Conservation (phyloP, 1,140 invertebrate genomes). For the Hyposmocoma kahamanoa region DNA sequence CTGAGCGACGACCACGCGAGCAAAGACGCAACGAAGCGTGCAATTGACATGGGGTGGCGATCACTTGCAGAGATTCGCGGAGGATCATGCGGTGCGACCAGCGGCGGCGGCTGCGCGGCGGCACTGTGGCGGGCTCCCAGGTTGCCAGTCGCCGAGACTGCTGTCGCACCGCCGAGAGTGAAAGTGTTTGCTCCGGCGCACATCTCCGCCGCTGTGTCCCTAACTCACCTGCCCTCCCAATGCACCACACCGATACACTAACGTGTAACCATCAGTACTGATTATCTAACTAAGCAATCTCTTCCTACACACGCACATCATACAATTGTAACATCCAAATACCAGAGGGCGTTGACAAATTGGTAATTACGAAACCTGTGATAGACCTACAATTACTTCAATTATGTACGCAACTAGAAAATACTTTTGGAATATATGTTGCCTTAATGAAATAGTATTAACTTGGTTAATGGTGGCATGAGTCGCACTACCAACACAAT, state of each 20-base stretch:
- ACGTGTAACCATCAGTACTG: background rate
- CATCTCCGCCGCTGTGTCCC: slow-evolving; percentile 33
- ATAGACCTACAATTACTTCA: too few relatives aligned
- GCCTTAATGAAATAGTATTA: too few relatives aligned
- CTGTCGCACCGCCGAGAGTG: slow-evolving; percentile 56
- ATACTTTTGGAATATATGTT: too few relatives aligned
- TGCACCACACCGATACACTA: background rate
- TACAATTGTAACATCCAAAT: too few relatives aligned
- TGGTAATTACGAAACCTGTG: too few relatives aligned
- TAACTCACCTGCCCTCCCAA: background rate
- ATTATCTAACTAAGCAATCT: background rate
- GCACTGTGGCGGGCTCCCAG: slow-evolving; percentile 41
- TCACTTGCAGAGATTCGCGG: slow-evolving; percentile 23
- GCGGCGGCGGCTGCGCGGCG: slow-evolving; percentile 50
- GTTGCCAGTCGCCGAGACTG: slow-evolving; percentile 23
- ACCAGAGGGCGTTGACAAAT: too few relatives aligned
- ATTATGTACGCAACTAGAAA: too few relatives aligned
- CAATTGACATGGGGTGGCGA: slow-evolving; percentile 44
- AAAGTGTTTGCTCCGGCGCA: slow-evolving; percentile 54
- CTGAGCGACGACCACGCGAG: slow-evolving; percentile 36
- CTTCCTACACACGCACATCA: slow-evolving; percentile 4
- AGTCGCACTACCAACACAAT: too few relatives aligned
- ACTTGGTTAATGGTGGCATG: too few relatives aligned
- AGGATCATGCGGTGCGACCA: slow-evolving; percentile 39
- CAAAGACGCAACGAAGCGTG: slow-evolving; percentile 41